Percentiles rank a stretch among this genome's conserved stretches.
These are phyloP conservation scores for Oryzias melastigma DNA, from an alignment of 2,113 vertebrate genomes.

Conservation along the genomic window DNA sequence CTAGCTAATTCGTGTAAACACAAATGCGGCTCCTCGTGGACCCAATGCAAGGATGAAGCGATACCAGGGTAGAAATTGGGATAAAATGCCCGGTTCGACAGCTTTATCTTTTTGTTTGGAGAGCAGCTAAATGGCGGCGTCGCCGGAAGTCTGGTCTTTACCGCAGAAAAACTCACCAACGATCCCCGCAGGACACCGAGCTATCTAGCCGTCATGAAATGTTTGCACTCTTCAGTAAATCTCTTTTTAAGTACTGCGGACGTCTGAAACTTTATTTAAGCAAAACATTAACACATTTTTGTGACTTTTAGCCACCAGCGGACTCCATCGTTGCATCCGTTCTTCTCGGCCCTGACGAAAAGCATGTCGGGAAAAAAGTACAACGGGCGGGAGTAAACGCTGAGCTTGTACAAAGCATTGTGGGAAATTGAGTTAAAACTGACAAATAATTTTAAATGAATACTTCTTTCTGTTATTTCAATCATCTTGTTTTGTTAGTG, in stretches of 20 bases:
- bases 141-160: conserved; percentile 21
- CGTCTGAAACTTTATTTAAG: conserved; percentile 23
- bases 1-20: background rate
- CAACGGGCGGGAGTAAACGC: conserved; percentile 29
- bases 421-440: background rate
- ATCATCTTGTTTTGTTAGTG: too few species aligned
- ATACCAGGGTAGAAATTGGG: background rate
- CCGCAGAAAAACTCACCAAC: conserved; percentile 58
- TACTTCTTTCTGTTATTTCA: too few species aligned
- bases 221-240: conserved; percentile 12
- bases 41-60: background rate
- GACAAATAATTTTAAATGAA: too few species aligned
- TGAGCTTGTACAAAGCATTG: background rate
- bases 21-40: background rate
- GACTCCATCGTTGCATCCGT: conserved; percentile 53
- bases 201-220: conserved; percentile 35
- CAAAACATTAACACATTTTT: background rate
- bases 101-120: background rate
- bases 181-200: conserved; percentile 37
- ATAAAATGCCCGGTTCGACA: background rate
- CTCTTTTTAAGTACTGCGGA: conserved; percentile 14
- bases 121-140: conserved; percentile 59
- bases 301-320: conserved; percentile 44
- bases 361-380: conserved; percentile 49
- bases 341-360: conserved; percentile 34